Base-by-base conservation (phyloP, 2,888 invertebrate genomes). In the Bellardia pandia region DNA sequence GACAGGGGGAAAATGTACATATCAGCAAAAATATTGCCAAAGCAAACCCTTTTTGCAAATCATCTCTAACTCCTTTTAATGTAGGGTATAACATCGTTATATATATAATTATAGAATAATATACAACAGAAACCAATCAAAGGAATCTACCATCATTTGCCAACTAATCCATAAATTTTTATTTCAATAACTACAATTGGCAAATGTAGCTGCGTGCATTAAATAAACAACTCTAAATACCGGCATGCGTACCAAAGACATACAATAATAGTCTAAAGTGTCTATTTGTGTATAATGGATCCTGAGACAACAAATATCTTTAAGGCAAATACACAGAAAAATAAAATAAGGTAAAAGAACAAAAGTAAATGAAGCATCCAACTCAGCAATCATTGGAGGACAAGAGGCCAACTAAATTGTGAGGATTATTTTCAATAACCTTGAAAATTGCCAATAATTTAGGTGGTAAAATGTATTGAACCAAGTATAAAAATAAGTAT, bases 361-460 rank as follows among this genome's bases (percentile, higher is more conserved):
- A n/a, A 33, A 40, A 62, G 30, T n/a, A 66, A 66, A 74, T 66
- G 7, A 53, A 56, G n/a, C 42, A 53, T 56, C 14, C 11, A 33
- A n/a, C 45, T 48, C 45, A 68, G 48, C 13, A 60, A 58, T 71
- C 40, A 40, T 7, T 62, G 48, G n/a, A 58, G 23, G 33, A 45
- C 23, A 71, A 78, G 62, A 68, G 72, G 23, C 72, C 80, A 84
- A 81, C 69, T 79, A 72, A 77, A 74, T 82, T 84, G 66, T 42
- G 33, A 48, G 76, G 72, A 84, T 84, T 79, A 84, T 84, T 86
- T 75, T 76, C 83, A 80, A 83, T 84, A 84, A 84, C 86, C 86
- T 86, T 86, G 83, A 86, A 86, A 86, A 79, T 83, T 76, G 79
- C n/a, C 71, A 53, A 76, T 76, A 79, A 84, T 76, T 86, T 86